Percentiles rank a stretch among this genome's conserved stretches.
phyloP scores from a whole-genome alignment of 1,140 invertebrate genomes.

The Bilobella aurantiaca region DNA sequence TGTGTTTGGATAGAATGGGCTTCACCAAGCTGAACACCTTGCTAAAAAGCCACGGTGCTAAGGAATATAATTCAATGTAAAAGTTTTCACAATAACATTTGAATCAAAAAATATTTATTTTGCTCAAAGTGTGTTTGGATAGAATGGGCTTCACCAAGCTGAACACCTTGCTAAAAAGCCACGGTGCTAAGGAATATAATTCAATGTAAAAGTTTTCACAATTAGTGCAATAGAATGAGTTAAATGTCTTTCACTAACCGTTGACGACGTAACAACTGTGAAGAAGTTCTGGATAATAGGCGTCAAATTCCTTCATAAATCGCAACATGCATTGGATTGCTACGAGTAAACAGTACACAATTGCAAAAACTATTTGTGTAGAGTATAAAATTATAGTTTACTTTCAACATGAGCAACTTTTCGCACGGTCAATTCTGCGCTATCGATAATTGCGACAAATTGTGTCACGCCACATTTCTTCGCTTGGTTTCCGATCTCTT shows the following conservation, averaged over 20 bases:
- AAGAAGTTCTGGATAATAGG: conserved; percentile 21
- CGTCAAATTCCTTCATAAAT: conserved; percentile 16
- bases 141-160: conserved; percentile 20
- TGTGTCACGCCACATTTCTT: conserved; percentile 1
- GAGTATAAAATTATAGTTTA: background rate
- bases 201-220: background rate
- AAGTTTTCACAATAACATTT: background rate
- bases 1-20: conserved; percentile 13
- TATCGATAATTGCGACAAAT: conserved; percentile 12
- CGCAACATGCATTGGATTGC: conserved; percentile 11
- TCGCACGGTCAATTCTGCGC: conserved; percentile 7
- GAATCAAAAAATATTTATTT: background rate
- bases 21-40: conserved; percentile 16
- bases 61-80: background rate
- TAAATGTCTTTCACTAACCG: conserved; percentile 17
- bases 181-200: background rate
- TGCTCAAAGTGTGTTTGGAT: conserved; percentile 6
- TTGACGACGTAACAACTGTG: conserved; percentile 16
- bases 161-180: conserved; percentile 3
- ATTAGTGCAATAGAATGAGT: too few species aligned
- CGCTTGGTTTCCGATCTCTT: background rate
- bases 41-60: conserved; percentile 7
- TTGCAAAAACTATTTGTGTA: background rate
- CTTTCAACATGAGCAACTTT: conserved; percentile 15
- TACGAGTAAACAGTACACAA: background rate